phyloP scores from a whole-genome alignment of 2,888 invertebrate species.

The Tipula vernalis region DNA sequence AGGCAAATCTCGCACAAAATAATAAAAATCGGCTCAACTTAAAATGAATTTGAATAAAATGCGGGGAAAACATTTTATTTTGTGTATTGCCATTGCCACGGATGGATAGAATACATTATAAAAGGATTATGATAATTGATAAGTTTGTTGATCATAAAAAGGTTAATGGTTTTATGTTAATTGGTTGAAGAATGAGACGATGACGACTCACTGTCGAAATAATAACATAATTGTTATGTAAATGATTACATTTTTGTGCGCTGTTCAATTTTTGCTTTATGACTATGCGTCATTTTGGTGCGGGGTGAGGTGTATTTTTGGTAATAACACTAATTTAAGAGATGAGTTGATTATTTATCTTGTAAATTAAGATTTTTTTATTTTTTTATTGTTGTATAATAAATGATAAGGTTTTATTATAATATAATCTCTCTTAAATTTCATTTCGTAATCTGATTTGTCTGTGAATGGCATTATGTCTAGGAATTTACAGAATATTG shows the following conservation, averaged over 20 bases:
- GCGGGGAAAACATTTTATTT: background rate
- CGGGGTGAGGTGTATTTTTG: background rate
- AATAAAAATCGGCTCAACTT: background rate
- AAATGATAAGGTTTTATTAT: background rate
- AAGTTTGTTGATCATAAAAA: background rate
- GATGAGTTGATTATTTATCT: background rate
- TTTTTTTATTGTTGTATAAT: background rate
- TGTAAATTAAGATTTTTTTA: background rate
- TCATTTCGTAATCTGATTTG: background rate
- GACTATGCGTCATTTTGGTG: background rate
- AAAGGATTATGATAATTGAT: conserved; percentile 4
- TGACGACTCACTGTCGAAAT: background rate
- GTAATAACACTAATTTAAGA: background rate
- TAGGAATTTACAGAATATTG: background rate
- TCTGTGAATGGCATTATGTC: background rate
- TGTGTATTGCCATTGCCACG: background rate
- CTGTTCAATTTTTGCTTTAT: background rate
- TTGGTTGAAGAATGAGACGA: background rate
- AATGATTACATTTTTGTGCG: background rate
- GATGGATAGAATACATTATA: background rate
- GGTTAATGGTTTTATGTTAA: background rate
- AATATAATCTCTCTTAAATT: background rate
- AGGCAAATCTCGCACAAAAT: background rate
- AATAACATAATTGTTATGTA: background rate
- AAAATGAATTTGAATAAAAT: background rate